Conservation (phyloP, 2,888 invertebrate species). For the Neoitamus cyanurus region DNA sequence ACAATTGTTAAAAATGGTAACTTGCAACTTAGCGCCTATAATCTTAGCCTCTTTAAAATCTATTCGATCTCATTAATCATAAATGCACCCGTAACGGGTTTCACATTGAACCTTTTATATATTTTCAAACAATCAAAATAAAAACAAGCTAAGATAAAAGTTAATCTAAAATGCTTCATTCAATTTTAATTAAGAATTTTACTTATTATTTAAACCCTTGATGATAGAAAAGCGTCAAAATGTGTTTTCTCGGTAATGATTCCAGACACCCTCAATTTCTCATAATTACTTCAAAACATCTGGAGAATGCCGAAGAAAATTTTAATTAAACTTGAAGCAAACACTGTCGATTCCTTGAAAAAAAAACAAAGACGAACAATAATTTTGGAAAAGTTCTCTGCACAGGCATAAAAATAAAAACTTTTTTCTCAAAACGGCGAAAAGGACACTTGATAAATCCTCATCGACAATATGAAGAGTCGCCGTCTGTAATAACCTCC, state of each 20-base stretch:
- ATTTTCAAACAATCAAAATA: too few species aligned
- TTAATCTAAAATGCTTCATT: too few species aligned
- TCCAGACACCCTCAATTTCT: slow-evolving; percentile 16
- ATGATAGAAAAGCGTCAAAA: background rate
- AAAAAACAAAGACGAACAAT: slow-evolving; percentile 3
- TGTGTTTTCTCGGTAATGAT: background rate
- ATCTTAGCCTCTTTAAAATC: too few species aligned
- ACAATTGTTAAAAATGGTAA: too few species aligned
- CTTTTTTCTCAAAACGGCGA: slow-evolving; percentile 13
- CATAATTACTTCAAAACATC: slow-evolving; percentile 41
- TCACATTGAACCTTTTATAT: too few species aligned
- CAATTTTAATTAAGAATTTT: background rate
- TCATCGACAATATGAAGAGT: slow-evolving; percentile 29
- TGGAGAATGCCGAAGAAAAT: slow-evolving; percentile 20
- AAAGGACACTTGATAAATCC: slow-evolving; percentile 26
- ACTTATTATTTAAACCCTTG: background rate
- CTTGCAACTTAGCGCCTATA: too few species aligned
- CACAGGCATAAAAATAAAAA: background rate
- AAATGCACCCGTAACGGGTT: too few species aligned
- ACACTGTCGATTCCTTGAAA: slow-evolving; percentile 21
- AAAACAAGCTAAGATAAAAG: too few species aligned
- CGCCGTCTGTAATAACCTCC: background rate
- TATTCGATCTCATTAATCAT: too few species aligned
- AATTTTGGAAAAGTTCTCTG: slow-evolving; percentile 3
- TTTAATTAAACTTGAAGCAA: slow-evolving; percentile 41